Percentiles rank a stretch among this genome's conserved stretches.
phyloP scores from a whole-genome alignment of 2,888 invertebrate genomes.

The Steinernema hermaphroditum region DNA sequence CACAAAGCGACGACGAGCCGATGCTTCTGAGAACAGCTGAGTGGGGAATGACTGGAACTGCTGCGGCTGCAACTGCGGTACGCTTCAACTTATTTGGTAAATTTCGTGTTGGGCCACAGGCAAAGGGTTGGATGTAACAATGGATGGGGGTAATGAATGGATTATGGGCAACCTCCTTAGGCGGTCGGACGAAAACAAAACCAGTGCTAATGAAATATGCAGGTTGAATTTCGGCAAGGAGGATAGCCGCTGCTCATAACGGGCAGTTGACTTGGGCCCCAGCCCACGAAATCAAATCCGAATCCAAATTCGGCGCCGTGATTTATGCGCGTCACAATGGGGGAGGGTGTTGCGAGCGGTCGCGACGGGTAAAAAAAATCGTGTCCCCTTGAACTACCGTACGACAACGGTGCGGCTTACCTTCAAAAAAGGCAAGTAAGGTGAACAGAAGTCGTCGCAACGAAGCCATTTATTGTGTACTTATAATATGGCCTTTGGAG shows the following conservation, averaged over 20 bases:
- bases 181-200: background rate
- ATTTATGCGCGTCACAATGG: conserved; percentile 9
- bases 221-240: background rate
- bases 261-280: background rate
- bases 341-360: background rate
- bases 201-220: conserved; percentile 1
- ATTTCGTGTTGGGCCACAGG: background rate
- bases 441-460: conserved; percentile 4
- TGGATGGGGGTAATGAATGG: conserved; percentile 22
- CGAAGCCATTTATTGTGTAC: background rate
- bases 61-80: background rate
- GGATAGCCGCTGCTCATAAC: background rate
- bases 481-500: background rate
- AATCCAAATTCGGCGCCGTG: conserved; percentile 1
- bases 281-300: background rate
- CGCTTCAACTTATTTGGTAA: background rate
- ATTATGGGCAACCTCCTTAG: conserved; percentile 5
- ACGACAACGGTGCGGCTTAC: background rate
- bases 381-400: background rate
- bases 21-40: too few relatives aligned
- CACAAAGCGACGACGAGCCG: background rate
- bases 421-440: conserved; percentile 19
- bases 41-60: background rate
- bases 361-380: background rate
- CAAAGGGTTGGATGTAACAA: background rate